Percentiles rank a stretch among this genome's conserved stretches.
Conservation (phyloP, 2,888 invertebrate genomes). For the Sylvicola cinctus region DNA sequence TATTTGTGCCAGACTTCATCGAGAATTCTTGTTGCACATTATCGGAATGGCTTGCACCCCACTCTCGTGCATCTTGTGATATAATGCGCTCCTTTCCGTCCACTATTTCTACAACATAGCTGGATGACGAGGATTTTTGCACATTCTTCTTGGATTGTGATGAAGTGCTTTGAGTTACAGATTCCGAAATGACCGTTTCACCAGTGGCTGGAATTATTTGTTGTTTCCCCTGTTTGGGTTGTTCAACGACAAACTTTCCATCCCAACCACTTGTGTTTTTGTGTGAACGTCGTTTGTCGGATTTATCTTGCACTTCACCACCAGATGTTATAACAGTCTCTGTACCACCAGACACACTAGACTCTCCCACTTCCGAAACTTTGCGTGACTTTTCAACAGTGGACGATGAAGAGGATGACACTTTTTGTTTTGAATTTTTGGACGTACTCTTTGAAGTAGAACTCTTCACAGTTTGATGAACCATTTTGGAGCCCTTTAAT, state of each 20-base stretch:
- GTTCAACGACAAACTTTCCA: conserved; percentile 8
- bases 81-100: conserved; percentile 41
- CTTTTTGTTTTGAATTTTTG: conserved; percentile 2
- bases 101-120: conserved; percentile 41
- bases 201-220: conserved; percentile 8
- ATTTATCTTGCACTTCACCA: conserved; percentile 2
- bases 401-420: conserved; percentile 2
- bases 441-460: conserved; percentile 5
- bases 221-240: conserved; percentile 23
- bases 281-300: conserved; percentile 7
- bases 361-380: conserved; percentile 1
- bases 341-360: too few species aligned
- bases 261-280: conserved; percentile 11
- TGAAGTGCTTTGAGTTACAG: conserved; percentile 4
- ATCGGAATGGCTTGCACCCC: conserved; percentile 30
- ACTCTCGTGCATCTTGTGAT: conserved; percentile 35
- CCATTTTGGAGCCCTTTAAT: conserved; percentile 1
- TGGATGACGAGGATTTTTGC: conserved; percentile 37
- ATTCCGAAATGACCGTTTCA: background rate
- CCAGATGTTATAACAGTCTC: conserved; percentile 6
- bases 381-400: conserved; percentile 3
- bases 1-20: conserved; percentile 32
- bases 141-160: conserved; percentile 1
- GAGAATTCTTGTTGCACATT: conserved; percentile 31
- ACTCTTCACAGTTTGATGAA: conserved; percentile 1